Percentiles rank a stretch among this genome's conserved stretches.
Conservation (phyloP, 2,113 vertebrate species). For the Marmota monax region DNA sequence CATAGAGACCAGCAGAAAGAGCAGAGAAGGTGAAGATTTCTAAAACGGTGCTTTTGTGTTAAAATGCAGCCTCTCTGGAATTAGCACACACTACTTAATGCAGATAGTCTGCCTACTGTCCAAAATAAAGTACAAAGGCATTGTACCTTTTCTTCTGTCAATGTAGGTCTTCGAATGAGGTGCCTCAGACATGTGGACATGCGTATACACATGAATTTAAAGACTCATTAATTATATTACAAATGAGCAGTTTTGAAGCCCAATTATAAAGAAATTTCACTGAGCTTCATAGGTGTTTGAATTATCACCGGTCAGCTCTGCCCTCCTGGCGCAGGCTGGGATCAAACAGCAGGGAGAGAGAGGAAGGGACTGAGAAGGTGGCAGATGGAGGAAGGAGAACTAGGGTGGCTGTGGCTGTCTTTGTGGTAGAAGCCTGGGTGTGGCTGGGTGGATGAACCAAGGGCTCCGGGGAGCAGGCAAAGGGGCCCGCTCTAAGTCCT, state of each 20-base stretch:
- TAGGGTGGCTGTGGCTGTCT: fast-evolving
- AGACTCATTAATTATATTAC: neutral
- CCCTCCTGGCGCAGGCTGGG: neutral
- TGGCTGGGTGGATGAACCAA: neutral
- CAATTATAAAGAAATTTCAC: neutral
- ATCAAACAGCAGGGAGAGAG: neutral
- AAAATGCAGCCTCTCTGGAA: neutral
- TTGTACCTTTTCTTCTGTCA: neutral
- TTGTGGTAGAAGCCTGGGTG: fast-evolving
- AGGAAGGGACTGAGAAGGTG: fast-evolving
- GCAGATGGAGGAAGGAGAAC: fast-evolving
- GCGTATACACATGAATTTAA: neutral
- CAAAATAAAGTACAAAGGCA: neutral
- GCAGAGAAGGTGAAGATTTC: neutral
- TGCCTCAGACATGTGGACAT: neutral
- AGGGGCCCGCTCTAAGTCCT: no score
- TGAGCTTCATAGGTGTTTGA: neutral
- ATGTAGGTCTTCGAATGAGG: neutral
- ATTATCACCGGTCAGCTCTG: neutral
- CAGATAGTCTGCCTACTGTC: neutral
- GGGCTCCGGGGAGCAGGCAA: neutral
- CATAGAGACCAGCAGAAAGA: neutral
- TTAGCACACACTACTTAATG: neutral
- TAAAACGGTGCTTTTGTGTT: fast-evolving
- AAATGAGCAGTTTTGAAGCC: neutral